Conservation (phyloP, 1,140 invertebrate genomes). For the Neodiprion virginianus region DNA sequence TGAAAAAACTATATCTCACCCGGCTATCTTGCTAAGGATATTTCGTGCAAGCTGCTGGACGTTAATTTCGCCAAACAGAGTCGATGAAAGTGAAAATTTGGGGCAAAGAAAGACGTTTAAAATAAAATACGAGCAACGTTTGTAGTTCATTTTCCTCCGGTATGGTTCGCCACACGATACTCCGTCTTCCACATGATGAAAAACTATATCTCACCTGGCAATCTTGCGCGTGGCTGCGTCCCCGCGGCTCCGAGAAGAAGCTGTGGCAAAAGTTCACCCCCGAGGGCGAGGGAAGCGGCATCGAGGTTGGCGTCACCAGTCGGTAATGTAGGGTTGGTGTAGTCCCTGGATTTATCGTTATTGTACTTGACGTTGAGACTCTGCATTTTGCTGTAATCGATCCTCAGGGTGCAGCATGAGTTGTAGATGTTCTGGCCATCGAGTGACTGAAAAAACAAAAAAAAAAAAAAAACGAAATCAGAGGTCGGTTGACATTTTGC, state of each 20-base stretch:
- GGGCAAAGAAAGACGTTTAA: too few relatives aligned
- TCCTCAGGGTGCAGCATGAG: constrained; percentile 97
- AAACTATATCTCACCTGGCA: constrained; percentile 52
- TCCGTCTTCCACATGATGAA: too few relatives aligned
- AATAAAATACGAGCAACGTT: too few relatives aligned
- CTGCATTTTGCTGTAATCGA: constrained; percentile 98
- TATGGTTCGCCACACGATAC: too few relatives aligned
- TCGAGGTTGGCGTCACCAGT: constrained; percentile 85
- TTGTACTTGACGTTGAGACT: constrained; percentile 99
- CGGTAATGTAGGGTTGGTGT: constrained; percentile 96
- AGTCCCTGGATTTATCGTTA: constrained; percentile 99
- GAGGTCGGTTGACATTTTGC: neutral
- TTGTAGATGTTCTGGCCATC: constrained; percentile 99
- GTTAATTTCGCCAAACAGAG: too few relatives aligned
- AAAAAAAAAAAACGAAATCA: neutral
- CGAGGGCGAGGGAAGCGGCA: constrained; percentile 67
- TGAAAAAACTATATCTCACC: constrained; percentile 42
- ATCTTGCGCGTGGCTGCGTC: constrained; percentile 64
- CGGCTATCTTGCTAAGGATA: constrained; percentile 50
- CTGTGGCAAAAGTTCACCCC: constrained; percentile 69
- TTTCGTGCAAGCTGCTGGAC: too few relatives aligned
- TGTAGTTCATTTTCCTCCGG: too few relatives aligned
- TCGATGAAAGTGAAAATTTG: too few relatives aligned
- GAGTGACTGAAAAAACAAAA: constrained; percentile 76
- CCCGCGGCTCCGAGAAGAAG: constrained; percentile 73